Evolutionary conservation across 2,113 vertebrate genomes (phyloP).

Genomic region (Tenebrosternarchus preto): DNA sequence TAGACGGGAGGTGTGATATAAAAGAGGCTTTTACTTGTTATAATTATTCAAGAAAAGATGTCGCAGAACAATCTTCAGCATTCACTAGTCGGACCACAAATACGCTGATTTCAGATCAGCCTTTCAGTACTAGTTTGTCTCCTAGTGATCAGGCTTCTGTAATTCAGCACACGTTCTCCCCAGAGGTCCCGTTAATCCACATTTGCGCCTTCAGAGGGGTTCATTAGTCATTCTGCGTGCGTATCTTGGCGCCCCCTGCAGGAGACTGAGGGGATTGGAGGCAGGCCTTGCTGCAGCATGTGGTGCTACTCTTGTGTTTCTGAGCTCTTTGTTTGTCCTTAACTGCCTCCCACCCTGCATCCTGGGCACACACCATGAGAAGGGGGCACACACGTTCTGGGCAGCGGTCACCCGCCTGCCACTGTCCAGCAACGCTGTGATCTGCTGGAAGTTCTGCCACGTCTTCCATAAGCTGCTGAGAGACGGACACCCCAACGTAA

Average conservation of each 20-base stretch:
- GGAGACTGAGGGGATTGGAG: not conserved
- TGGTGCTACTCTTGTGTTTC: not conserved
- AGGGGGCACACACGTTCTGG: constrained; percentile 97
- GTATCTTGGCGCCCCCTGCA: not conserved
- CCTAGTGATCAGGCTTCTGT: not conserved
- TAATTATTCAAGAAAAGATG: too few relatives aligned
- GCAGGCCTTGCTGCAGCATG: not conserved
- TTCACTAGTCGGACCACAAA: too few relatives aligned
- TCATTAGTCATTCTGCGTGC: constrained; percentile 1
- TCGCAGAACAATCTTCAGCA: too few relatives aligned
- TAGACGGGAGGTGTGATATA: too few relatives aligned
- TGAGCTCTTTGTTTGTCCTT: constrained; percentile 70
- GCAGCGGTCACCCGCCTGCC: constrained; percentile 90
- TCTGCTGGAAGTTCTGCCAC: constrained; percentile 99
- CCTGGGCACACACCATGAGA: constrained; percentile 96
- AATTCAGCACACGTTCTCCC: not conserved
- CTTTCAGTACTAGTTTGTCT: not conserved
- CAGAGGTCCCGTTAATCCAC: not conserved
- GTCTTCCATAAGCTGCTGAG: constrained; percentile 98
- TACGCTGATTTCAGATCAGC: too few relatives aligned
- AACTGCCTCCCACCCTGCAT: constrained; percentile 86
- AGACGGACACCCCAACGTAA: constrained; percentile 91
- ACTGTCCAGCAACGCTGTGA: constrained; percentile 92
- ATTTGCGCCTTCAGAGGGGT: not conserved
- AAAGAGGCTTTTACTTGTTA: too few relatives aligned